Conservation (phyloP, 2,797 vertebrate genomes). For the Gymnocypris eckloni region DNA sequence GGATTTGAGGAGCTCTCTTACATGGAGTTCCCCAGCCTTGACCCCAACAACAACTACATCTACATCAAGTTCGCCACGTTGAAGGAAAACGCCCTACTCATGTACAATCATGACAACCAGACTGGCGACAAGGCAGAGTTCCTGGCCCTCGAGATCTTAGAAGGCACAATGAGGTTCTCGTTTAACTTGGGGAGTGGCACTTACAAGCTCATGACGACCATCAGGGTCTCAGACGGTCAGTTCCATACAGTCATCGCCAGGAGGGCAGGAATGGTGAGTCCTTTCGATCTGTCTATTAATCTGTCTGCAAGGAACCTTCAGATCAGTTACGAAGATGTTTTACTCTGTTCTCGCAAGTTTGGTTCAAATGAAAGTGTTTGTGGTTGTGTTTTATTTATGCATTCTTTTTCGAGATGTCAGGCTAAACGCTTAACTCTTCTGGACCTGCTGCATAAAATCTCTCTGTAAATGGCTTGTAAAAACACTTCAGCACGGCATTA, state of each 20-base stretch:
- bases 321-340: neutral
- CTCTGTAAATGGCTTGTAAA: neutral
- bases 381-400: neutral
- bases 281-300: neutral
- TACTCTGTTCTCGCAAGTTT: neutral
- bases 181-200: conserved; percentile 95
- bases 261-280: conserved; percentile 94
- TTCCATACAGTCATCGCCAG: conserved; percentile 97
- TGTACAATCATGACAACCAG: conserved; percentile 98
- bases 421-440: neutral
- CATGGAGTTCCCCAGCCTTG: conserved; percentile 98
- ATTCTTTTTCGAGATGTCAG: neutral
- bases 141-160: conserved; percentile 90
- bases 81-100: conserved; percentile 86
- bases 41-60: conserved; percentile 98
- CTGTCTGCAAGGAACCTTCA: conserved; percentile 7
- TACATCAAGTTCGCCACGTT: conserved; percentile 98
- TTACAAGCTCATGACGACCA: conserved; percentile 89
- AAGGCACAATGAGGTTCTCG: conserved; percentile 89
- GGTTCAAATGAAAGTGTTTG: neutral
- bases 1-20: conserved; percentile 97
- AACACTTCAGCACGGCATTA: neutral
- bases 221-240: conserved; percentile 92
- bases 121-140: conserved; percentile 95
- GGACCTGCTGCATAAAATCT: neutral